These are phyloP conservation scores for Polyommatus iphigenia DNA, from an alignment of 2,888 invertebrate species.

Conservation along the genomic window DNA sequence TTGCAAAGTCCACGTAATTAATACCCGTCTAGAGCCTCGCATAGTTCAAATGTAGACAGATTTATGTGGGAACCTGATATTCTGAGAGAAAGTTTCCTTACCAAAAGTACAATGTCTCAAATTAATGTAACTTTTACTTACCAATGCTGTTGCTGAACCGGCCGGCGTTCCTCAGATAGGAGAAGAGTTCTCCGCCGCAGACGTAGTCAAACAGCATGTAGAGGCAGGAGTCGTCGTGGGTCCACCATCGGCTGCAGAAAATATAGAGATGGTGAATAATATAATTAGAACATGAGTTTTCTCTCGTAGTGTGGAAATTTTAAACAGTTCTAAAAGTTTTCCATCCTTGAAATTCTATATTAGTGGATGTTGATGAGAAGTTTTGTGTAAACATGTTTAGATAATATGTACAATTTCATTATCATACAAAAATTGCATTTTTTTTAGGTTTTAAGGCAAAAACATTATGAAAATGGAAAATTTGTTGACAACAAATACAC, in stretches of 20 bases:
- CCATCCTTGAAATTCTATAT: neutral
- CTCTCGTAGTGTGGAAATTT: neutral
- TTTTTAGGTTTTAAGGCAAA: neutral
- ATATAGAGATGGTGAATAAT: neutral
- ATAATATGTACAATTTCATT: neutral
- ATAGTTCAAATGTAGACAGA: conserved; percentile 11
- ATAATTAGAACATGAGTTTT: neutral
- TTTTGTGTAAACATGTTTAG: neutral
- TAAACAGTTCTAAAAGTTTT: neutral
- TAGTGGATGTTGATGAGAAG: neutral
- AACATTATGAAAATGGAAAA: neutral
- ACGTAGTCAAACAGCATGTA: conserved; percentile 99
- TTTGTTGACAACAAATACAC: neutral
- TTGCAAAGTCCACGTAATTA: conserved; percentile 10
- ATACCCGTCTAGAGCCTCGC: neutral
- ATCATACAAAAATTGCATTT: no score
- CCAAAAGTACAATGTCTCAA: neutral
- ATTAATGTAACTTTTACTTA: conserved; percentile 55
- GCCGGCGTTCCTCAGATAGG: conserved; percentile 95
- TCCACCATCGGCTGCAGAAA: conserved; percentile 91
- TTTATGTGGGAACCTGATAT: conserved; percentile 24
- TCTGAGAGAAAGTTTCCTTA: conserved; percentile 8
- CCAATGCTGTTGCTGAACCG: conserved; percentile 91
- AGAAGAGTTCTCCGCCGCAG: conserved; percentile 97
- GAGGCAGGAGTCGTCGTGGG: conserved; percentile 93